Percentiles rank a stretch among this genome's conserved stretches.
These are phyloP conservation scores for Halocaridina rubra DNA, from an alignment of 2,888 invertebrate genomes.

Conservation along the genomic window DNA sequence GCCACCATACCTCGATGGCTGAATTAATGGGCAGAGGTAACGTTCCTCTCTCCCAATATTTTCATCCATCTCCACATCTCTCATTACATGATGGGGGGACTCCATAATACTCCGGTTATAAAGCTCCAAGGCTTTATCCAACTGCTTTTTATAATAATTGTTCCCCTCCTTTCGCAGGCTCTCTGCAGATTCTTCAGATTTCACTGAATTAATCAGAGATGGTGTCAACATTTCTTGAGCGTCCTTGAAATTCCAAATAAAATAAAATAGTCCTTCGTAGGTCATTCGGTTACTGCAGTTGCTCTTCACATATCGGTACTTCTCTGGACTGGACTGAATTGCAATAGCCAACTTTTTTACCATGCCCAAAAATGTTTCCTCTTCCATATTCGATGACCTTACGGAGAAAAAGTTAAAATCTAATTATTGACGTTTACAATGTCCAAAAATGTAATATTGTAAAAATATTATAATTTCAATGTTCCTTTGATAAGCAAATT, in stretches of 20 bases:
- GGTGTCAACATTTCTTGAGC: not conserved
- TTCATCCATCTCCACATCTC: not conserved
- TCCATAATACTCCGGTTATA: not conserved
- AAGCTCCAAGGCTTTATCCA: not conserved
- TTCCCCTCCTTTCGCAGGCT: not conserved
- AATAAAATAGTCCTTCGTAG: not conserved
- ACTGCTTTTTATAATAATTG: not conserved
- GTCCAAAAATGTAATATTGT: too few relatives aligned
- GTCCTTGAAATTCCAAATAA: not conserved
- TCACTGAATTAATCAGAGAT: not conserved
- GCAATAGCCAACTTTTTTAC: not conserved
- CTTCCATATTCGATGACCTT: not conserved
- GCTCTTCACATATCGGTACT: not conserved
- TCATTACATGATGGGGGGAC: not conserved
- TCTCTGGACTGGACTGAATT: not conserved
- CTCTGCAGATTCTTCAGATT: not conserved
- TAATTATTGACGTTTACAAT: too few relatives aligned
- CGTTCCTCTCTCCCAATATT: not conserved
- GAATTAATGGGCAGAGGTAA: too few relatives aligned
- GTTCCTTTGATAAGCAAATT: too few relatives aligned
- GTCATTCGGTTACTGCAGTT: not conserved
- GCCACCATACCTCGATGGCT: not conserved
- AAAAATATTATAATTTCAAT: too few relatives aligned
- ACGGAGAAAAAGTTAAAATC: too few relatives aligned
- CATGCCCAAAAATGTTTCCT: not conserved